phyloP scores from a whole-genome alignment of 2,797 vertebrate genomes.

The Sebastes diploproa region DNA sequence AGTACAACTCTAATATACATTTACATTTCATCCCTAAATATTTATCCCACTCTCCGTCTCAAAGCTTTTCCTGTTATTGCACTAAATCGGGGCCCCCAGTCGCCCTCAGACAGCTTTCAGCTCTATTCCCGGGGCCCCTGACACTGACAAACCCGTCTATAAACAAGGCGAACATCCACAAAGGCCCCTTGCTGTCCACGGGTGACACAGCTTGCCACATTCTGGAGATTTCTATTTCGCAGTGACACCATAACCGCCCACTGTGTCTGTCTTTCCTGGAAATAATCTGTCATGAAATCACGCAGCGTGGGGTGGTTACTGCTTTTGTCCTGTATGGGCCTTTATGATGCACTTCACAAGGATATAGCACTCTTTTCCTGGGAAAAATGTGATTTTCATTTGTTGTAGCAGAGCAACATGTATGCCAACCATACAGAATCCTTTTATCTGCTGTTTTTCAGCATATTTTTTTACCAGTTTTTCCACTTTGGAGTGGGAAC shows the following conservation, averaged over 20 bases:
- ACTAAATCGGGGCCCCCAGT: not conserved
- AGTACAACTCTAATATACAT: not conserved
- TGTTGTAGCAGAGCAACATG: too few relatives aligned
- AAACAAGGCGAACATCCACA: constrained; percentile 10
- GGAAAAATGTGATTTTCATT: not conserved
- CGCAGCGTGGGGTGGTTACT: not conserved
- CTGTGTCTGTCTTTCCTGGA: constrained; percentile 11
- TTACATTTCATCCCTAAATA: not conserved
- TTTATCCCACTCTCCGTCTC: not conserved
- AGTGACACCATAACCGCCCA: constrained; percentile 13
- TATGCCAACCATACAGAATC: not conserved
- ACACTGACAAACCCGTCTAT: not conserved
- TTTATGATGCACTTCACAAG: not conserved
- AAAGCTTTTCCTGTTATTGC: not conserved
- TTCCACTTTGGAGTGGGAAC: not conserved
- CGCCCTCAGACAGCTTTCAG: not conserved
- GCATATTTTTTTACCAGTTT: not conserved
- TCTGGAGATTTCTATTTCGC: constrained; percentile 28
- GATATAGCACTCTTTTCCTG: not conserved
- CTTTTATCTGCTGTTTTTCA: not conserved
- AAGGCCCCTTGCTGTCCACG: constrained; percentile 12
- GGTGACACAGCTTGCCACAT: constrained; percentile 12
- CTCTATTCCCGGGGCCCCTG: not conserved
- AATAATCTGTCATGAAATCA: constrained; percentile 9
- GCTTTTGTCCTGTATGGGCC: not conserved